Evolutionary conservation across 37 sponge, comb jelly and placozoan genomes (phyloP).

Genomic region (Bolinopsis microptera): DNA sequence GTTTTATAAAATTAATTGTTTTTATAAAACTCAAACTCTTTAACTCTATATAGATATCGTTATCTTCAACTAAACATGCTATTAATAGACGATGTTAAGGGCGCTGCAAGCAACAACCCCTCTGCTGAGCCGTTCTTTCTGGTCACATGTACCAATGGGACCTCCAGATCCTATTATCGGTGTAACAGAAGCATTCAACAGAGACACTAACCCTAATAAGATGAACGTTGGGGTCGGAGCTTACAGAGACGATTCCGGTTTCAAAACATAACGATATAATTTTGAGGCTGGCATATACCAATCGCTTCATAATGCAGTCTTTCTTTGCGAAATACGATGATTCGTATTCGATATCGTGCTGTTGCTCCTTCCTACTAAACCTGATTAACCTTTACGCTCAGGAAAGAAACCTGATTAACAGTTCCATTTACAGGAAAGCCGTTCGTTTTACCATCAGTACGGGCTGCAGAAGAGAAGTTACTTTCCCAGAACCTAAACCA

Average conservation of each 20-base stretch:
- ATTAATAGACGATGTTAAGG: constrained; percentile 31
- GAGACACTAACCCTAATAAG: constrained; percentile 87
- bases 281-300: too few species aligned
- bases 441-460: constrained; percentile 84
- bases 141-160: constrained; percentile 70
- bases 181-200: constrained; percentile 88
- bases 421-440: constrained; percentile 80
- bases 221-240: constrained; percentile 87
- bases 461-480: constrained; percentile 76
- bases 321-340: too few species aligned
- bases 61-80: too few species aligned
- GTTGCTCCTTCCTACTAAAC: too few species aligned
- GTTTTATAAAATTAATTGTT: too few species aligned
- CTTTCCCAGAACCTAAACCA: constrained; percentile 77
- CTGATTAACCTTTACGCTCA: too few species aligned
- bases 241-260: constrained; percentile 78
- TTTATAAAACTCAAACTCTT: too few species aligned
- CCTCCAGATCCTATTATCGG: constrained; percentile 96
- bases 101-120: background rate
- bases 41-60: too few species aligned
- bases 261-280: background rate
- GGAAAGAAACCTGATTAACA: too few species aligned
- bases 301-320: too few species aligned
- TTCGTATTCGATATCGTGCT: too few species aligned
- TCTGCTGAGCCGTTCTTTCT: constrained; percentile 3